These are phyloP conservation scores for Plecotus auritus DNA, from an alignment of 2,113 vertebrate species.

Conservation along the genomic window DNA sequence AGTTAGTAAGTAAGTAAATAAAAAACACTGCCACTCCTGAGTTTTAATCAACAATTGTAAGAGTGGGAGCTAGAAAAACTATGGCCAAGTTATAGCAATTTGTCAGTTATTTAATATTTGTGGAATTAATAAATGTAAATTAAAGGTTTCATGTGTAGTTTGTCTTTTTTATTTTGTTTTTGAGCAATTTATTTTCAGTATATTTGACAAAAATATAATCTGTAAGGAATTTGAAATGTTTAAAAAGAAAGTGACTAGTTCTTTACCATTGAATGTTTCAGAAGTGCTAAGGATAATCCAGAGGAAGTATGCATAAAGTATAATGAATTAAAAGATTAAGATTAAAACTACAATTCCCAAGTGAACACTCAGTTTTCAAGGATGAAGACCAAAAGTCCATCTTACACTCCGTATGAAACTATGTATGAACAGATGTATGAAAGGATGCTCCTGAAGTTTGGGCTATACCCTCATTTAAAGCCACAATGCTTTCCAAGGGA, in stretches of 20 bases:
- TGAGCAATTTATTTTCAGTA: neutral
- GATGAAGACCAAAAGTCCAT: neutral
- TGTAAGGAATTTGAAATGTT: neutral
- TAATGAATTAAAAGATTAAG: neutral
- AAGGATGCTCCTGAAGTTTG: neutral
- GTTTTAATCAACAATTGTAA: neutral
- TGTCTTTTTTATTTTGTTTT: conserved; percentile 10
- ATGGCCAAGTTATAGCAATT: neutral
- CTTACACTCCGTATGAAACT: neutral
- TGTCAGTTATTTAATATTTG: neutral
- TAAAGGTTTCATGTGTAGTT: neutral
- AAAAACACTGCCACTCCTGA: neutral
- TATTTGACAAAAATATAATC: neutral
- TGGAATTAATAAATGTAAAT: neutral
- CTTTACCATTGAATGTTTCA: neutral
- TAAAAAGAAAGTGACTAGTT: neutral
- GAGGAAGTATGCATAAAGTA: neutral
- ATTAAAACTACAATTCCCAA: neutral
- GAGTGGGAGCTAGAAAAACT: neutral
- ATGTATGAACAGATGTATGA: neutral
- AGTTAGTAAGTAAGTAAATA: neutral
- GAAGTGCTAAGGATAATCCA: neutral
- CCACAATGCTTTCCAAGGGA: neutral
- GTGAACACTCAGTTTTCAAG: neutral
- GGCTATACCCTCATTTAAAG: neutral